Evolutionary conservation across 1,140 invertebrate species (phyloP).

Genomic region (Bombus affinis): DNA sequence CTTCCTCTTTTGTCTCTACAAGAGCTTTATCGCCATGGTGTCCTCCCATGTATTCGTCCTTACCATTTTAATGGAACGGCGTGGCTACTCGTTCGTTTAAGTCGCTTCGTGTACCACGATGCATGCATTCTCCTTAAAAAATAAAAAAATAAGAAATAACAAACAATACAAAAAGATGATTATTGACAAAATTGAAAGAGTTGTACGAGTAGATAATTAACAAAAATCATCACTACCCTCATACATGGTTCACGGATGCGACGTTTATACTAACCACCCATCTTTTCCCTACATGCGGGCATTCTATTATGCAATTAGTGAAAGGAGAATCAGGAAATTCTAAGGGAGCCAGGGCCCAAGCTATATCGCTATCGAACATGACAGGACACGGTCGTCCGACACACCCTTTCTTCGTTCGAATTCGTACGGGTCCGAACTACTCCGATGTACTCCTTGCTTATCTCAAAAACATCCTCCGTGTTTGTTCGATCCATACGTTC

Average conservation of each 20-base stretch:
- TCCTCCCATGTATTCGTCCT: slow-evolving; percentile 34
- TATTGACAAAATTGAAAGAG: neutral
- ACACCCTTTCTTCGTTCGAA: slow-evolving; percentile 83
- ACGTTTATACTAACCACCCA: slow-evolving; percentile 63
- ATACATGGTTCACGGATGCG: slow-evolving; percentile 48
- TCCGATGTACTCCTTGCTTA: slow-evolving; percentile 76
- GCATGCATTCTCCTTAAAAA: neutral
- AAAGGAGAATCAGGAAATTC: slow-evolving; percentile 74
- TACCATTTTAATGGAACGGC: slow-evolving; percentile 67
- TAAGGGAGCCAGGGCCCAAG: slow-evolving; percentile 77
- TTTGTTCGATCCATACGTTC: slow-evolving; percentile 34
- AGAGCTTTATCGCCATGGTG: slow-evolving; percentile 51
- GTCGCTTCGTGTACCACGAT: neutral
- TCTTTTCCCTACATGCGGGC: slow-evolving; percentile 77
- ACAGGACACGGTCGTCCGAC: slow-evolving; percentile 82
- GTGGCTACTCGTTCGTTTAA: slow-evolving; percentile 30
- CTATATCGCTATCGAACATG: slow-evolving; percentile 82
- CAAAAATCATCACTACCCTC: slow-evolving; percentile 50
- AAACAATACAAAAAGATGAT: neutral
- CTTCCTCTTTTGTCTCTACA: slow-evolving; percentile 50
- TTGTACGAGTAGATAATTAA: too few relatives aligned
- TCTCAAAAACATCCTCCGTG: slow-evolving; percentile 74
- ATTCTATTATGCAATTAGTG: slow-evolving; percentile 82
- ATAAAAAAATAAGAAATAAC: neutral
- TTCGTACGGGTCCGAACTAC: slow-evolving; percentile 74